phyloP scores from a whole-genome alignment of 2,888 invertebrate species.

The Synanthedon tipuliformis region DNA sequence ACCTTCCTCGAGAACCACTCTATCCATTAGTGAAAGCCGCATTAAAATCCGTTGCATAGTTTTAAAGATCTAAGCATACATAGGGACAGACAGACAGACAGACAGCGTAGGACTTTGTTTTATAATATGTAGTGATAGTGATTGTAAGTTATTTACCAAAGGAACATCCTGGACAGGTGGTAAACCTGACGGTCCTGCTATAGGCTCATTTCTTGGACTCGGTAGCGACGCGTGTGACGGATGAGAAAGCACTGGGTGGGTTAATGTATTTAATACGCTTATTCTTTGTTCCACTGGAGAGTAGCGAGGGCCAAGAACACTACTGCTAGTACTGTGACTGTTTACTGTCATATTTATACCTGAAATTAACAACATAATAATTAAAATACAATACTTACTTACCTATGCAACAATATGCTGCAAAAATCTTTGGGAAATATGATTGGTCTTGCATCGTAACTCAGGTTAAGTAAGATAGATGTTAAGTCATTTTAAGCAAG shows the following conservation, averaged over 20 bases:
- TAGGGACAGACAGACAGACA: too few relatives aligned
- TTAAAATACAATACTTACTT: background rate
- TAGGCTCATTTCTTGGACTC: conserved; percentile 77
- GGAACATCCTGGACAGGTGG: conserved; percentile 91
- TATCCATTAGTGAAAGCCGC: too few relatives aligned
- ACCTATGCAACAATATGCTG: background rate
- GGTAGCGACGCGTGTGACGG: conserved; percentile 58
- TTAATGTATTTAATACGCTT: conserved; percentile 48
- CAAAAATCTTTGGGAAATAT: background rate
- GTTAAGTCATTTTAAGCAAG: too few relatives aligned
- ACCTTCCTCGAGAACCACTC: too few relatives aligned
- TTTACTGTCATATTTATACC: conserved; percentile 74
- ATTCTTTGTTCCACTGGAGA: conserved; percentile 57
- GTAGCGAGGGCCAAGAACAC: conserved; percentile 43
- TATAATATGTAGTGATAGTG: too few relatives aligned
- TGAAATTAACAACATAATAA: conserved; percentile 25
- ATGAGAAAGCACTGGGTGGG: conserved; percentile 49
- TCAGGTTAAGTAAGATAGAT: too few relatives aligned
- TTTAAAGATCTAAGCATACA: too few relatives aligned
- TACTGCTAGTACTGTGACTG: conserved; percentile 59
- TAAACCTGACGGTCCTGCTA: conserved; percentile 85
- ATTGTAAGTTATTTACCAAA: conserved; percentile 74
- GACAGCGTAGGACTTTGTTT: too few relatives aligned
- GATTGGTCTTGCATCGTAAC: background rate
- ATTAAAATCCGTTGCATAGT: too few relatives aligned